These are phyloP conservation scores for Narcine bancroftii DNA, from an alignment of 2,113 vertebrate genomes.

Conservation along the genomic window DNA sequence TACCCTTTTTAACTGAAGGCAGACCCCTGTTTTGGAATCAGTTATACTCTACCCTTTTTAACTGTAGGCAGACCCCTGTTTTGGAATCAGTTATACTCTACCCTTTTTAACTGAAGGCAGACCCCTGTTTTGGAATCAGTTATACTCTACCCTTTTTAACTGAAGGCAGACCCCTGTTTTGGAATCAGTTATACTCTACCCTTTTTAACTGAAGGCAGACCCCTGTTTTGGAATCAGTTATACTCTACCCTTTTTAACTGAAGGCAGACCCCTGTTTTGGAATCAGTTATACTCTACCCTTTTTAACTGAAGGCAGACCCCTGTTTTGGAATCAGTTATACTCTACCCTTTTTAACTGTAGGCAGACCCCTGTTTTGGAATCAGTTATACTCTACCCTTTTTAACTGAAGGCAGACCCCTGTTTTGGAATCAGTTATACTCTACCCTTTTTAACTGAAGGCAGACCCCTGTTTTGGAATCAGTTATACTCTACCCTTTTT, in stretches of 20 bases:
- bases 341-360: neutral
- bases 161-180: neutral
- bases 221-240: neutral
- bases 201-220: neutral
- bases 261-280: neutral
- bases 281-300: neutral
- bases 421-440: neutral
- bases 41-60: neutral
- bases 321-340: neutral
- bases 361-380: neutral
- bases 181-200: neutral
- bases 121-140: neutral
- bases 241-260: neutral
- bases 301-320: neutral
- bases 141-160: neutral
- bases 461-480: neutral
- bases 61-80: neutral
- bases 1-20: neutral
- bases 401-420: neutral
- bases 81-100: neutral
- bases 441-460: neutral
- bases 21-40: neutral
- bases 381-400: neutral
- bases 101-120: neutral
- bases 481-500: neutral